Evolutionary conservation across 2,113 vertebrate genomes (phyloP).

Genomic region (Thryonomys swinderianus): DNA sequence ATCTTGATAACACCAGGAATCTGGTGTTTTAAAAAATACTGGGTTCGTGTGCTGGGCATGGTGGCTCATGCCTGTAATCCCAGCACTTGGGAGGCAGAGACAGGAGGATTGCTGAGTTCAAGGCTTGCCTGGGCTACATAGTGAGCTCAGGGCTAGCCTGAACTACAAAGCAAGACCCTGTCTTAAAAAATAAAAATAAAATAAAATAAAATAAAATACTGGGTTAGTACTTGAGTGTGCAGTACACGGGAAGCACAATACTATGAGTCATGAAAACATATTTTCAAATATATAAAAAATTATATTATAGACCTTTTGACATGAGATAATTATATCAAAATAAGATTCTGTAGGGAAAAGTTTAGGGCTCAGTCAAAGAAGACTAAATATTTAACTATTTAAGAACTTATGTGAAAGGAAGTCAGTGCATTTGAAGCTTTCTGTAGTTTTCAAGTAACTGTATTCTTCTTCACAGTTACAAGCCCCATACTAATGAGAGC

Average conservation of each 20-base stretch:
- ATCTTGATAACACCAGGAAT: neutral
- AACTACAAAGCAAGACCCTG: too few relatives aligned
- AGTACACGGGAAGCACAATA: neutral
- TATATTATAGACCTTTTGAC: neutral
- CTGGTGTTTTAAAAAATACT: neutral
- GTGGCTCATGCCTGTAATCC: too few relatives aligned
- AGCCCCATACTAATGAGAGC: neutral
- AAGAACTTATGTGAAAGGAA: neutral
- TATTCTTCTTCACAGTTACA: neutral
- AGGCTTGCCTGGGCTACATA: too few relatives aligned
- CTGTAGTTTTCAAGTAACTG: neutral
- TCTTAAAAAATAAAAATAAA: too few relatives aligned
- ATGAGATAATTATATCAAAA: neutral
- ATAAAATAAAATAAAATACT: too few relatives aligned
- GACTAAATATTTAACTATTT: neutral
- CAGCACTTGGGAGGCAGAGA: too few relatives aligned
- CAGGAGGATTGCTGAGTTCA: too few relatives aligned
- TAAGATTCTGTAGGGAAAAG: neutral
- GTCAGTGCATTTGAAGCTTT: neutral
- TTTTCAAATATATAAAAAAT: neutral
- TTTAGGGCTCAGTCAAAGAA: neutral
- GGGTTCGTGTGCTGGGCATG: too few relatives aligned
- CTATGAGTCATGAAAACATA: neutral
- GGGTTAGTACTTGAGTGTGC: neutral
- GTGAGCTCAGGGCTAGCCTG: too few relatives aligned